These are phyloP conservation scores for Drosophila kanapiae DNA, from an alignment of 1,140 invertebrate species.

Conservation along the genomic window DNA sequence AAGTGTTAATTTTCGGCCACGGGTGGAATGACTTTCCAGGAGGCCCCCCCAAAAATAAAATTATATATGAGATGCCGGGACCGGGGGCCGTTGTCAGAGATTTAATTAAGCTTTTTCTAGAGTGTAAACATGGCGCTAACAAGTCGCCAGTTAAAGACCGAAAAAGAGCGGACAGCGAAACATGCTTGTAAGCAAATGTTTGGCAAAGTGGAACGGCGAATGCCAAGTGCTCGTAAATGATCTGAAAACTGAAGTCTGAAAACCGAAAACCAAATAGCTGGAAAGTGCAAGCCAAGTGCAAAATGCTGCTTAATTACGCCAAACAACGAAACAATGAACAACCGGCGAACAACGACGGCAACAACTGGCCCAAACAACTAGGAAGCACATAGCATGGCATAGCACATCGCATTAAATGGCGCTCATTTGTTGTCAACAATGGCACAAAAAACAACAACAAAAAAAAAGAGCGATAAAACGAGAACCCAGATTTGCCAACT, in stretches of 20 bases:
- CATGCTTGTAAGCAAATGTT: conserved; percentile 82
- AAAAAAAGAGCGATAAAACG: conserved; percentile 3
- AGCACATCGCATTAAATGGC: conserved; percentile 66
- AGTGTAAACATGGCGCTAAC: conserved; percentile 72
- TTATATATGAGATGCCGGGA: neutral
- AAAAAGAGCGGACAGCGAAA: conserved; percentile 65
- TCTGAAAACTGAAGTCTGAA: conserved; percentile 35
- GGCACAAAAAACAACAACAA: conserved; percentile 5
- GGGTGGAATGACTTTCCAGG: conserved; percentile 8
- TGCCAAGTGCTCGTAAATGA: conserved; percentile 54
- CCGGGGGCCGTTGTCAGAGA: too few species aligned
- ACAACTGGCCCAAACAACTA: conserved; percentile 41
- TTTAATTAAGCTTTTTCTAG: conserved; percentile 30
- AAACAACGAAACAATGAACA: conserved; percentile 67
- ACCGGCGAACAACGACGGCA: conserved; percentile 27
- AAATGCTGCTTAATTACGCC: conserved; percentile 61
- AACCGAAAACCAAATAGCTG: conserved; percentile 47
- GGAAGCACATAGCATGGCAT: conserved; percentile 55
- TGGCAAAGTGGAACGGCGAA: conserved; percentile 64
- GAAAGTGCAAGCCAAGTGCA: conserved; percentile 62
- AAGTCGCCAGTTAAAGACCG: conserved; percentile 41
- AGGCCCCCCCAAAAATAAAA: neutral
- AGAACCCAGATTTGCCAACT: conserved; percentile 52
- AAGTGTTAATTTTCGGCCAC: conserved; percentile 67
- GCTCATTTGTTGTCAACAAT: conserved; percentile 59